Base-by-base conservation (phyloP, 2,888 invertebrate species). In the Dryadula phaetusa region DNA sequence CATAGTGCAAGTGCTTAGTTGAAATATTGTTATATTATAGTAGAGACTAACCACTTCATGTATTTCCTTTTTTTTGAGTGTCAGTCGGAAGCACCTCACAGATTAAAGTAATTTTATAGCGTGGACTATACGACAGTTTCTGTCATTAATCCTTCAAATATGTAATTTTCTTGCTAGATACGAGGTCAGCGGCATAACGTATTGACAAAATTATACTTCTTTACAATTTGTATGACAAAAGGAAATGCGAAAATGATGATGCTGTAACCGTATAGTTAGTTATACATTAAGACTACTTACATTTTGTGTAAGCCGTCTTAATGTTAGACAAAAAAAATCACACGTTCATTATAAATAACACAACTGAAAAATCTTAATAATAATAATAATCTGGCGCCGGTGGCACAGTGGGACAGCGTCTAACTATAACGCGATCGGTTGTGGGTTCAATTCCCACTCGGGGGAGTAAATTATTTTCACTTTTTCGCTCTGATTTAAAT, bases 231-330 rank as follows among this genome's bases (percentile, higher is more conserved):
- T 66, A 67, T 66, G 66, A 72, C 22, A 22, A 71, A 69, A 67
- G 73, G 64, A 77, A 78, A 79, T 77, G 75, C 67, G 75, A 77
- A 77, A 74, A 73, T 76, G 73, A 77, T 78, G 75, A 76, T n/a
- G 22, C 20, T 10, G 56, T 56, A 40, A 56, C 49, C 61, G 10
- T 67, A 28, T 64, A 64, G 40, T 71, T 65, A 69, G 44, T 70
- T 62, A 56, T 47, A 56, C 67, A 52, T 71, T 72, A 71, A 16
- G n/a, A 25, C 3, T 37, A n/a, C 16, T 16, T 32, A 20, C 32
- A 34, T 12, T 18, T 22, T 56, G 37, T 46, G 14, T 22, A 54
- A 20, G 14, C n/a, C 20, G 34, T 34, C 22, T 34, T 32, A 53
- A n/a, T n/a, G n/a, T n/a, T n/a, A n/a, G n/a, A n/a, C n/a, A n/a